Conservation (phyloP, 2,797 vertebrate species). For the Clarias fuscus region DNA sequence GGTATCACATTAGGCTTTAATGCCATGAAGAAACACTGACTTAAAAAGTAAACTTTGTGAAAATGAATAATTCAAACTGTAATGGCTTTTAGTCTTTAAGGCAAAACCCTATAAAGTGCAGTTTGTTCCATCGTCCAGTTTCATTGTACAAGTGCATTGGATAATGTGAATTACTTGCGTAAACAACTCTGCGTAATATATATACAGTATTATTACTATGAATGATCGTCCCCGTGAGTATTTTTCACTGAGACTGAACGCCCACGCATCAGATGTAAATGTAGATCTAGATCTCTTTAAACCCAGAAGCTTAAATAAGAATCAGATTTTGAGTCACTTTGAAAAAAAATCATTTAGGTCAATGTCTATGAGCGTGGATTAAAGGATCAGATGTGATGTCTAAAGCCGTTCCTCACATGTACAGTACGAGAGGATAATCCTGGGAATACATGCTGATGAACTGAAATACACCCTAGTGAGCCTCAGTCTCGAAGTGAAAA, state of each 20-base stretch:
- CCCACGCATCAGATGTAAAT: background rate
- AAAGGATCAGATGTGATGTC: slow-evolving; percentile 17
- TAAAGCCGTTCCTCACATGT: background rate
- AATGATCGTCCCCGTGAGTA: too few species aligned
- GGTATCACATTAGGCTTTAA: background rate
- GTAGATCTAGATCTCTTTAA: background rate
- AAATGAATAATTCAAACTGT: too few species aligned
- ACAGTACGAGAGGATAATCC: background rate
- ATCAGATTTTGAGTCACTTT: background rate
- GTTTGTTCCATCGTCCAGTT: background rate
- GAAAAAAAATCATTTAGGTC: slow-evolving; percentile 17
- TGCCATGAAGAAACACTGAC: background rate
- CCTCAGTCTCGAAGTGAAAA: background rate
- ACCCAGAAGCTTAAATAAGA: background rate
- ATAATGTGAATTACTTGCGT: background rate
- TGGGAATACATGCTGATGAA: slow-evolving; percentile 1
- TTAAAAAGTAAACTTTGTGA: background rate
- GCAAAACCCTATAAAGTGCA: background rate
- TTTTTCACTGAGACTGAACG: background rate
- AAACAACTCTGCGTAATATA: background rate
- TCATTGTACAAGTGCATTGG: background rate
- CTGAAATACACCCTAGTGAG: background rate
- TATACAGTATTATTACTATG: background rate
- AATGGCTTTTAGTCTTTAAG: background rate
- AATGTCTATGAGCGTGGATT: slow-evolving; percentile 1